Percentiles rank a stretch among this genome's conserved stretches.
phyloP scores from a whole-genome alignment of 64 coral and sea anemone genomes.

The Pachyseris speciosa region DNA sequence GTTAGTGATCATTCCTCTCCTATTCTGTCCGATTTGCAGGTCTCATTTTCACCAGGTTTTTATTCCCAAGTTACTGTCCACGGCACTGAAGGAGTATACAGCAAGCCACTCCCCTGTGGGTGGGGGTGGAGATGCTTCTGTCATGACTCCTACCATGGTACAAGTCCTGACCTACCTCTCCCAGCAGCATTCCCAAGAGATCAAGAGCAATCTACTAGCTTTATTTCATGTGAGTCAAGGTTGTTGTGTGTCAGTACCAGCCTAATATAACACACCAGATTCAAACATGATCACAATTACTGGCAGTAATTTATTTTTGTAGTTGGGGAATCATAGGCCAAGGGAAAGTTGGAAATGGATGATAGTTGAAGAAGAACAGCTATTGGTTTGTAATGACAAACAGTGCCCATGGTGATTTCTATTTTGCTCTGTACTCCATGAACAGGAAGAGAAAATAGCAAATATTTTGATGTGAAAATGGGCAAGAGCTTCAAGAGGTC shows the following conservation, averaged over 20 bases:
- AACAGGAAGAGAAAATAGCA: too few relatives aligned
- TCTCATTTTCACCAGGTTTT: slow-evolving; percentile 87
- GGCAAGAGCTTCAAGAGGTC: too few relatives aligned
- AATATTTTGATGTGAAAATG: too few relatives aligned
- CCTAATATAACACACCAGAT: neutral
- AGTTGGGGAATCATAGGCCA: too few relatives aligned
- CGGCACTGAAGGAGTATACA: slow-evolving; percentile 88
- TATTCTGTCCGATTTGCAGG: slow-evolving; percentile 23
- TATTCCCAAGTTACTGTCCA: slow-evolving; percentile 83
- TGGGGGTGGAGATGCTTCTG: slow-evolving; percentile 67
- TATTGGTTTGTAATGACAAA: too few relatives aligned
- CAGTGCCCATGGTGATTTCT: too few relatives aligned
- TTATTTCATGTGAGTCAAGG: slow-evolving; percentile 82
- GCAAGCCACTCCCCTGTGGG: slow-evolving; percentile 12
- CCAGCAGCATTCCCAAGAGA: slow-evolving; percentile 80
- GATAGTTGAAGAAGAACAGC: too few relatives aligned
- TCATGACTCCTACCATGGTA: slow-evolving; percentile 84
- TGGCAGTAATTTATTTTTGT: too few relatives aligned
- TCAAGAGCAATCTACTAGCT: slow-evolving; percentile 73
- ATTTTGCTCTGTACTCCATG: too few relatives aligned
- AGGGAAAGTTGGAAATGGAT: too few relatives aligned
- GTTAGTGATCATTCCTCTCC: too few relatives aligned
- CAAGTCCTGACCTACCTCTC: slow-evolving; percentile 87
- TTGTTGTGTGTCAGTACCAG: neutral
- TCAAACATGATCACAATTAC: too few relatives aligned